Conservation (phyloP, 1,140 invertebrate species). For the Drepana arcuata region DNA sequence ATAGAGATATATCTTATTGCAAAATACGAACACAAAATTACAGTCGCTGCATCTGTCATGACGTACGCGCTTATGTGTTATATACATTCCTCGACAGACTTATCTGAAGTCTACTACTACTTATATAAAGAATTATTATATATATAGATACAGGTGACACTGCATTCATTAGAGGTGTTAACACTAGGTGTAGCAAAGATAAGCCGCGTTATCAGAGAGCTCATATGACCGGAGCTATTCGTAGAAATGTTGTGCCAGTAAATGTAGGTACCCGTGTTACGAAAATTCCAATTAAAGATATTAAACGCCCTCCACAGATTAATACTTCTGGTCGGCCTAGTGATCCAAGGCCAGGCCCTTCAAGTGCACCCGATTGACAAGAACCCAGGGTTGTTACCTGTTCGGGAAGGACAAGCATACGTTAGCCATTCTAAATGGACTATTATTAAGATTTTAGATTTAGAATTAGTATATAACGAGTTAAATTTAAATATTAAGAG, state of each 20-base stretch:
- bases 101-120: conserved; percentile 6
- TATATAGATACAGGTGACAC: conserved; percentile 4
- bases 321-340: conserved; percentile 4
- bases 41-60: conserved; percentile 15
- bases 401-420: conserved; percentile 16
- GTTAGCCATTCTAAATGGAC: conserved; percentile 18
- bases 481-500: conserved; percentile 11
- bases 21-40: conserved; percentile 20
- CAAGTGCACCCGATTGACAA: conserved; percentile 17
- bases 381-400: conserved; percentile 20
- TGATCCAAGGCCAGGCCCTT: conserved; percentile 17
- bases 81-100: conserved; percentile 5
- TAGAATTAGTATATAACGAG: conserved; percentile 10
- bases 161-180: conserved; percentile 10
- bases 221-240: conserved; percentile 2
- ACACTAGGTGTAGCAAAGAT: conserved; percentile 10
- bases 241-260: conserved; percentile 7
- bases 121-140: not conserved
- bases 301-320: conserved; percentile 18
- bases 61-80: conserved; percentile 9
- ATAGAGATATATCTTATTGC: conserved; percentile 30
- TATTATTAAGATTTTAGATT: conserved; percentile 24
- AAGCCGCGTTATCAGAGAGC: conserved; percentile 13
- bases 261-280: conserved; percentile 33
- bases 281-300: conserved; percentile 25